These are phyloP conservation scores for Onychostoma macrolepis DNA, from an alignment of 2,113 vertebrate species.

Conservation along the genomic window DNA sequence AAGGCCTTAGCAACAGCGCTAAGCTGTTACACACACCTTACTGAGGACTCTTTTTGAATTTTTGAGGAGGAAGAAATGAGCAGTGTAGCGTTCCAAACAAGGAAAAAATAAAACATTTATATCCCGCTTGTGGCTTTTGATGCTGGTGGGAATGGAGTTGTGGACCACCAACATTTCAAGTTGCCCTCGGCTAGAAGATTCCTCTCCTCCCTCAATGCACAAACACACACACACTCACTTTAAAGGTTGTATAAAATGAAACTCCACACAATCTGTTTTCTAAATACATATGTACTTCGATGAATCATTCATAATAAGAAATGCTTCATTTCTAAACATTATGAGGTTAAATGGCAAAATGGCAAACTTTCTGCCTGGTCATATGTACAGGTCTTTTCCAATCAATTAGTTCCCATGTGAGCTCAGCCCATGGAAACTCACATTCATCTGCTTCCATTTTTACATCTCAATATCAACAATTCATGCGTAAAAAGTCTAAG, in stretches of 20 bases:
- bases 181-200: neutral
- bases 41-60: neutral
- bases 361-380: too few species aligned
- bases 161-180: conserved; percentile 31
- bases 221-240: neutral
- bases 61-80: conserved; percentile 14
- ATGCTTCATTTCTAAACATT: too few species aligned
- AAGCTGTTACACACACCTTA: conserved; percentile 30
- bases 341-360: too few species aligned
- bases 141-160: neutral
- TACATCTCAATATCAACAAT: too few species aligned
- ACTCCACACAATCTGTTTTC: neutral
- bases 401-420: too few species aligned
- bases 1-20: conserved; percentile 47
- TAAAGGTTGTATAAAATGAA: neutral
- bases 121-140: conserved; percentile 23
- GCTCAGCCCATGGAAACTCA: too few species aligned
- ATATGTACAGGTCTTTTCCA: too few species aligned
- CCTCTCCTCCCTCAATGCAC: conserved; percentile 5
- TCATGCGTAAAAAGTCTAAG: too few species aligned
- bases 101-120: conserved; percentile 7
- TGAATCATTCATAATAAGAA: too few species aligned
- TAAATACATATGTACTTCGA: neutral
- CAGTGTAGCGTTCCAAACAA: neutral
- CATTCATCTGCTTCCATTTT: too few species aligned